phyloP scores from a whole-genome alignment of 2,888 invertebrate species.

The Apocheima hispidaria region DNA sequence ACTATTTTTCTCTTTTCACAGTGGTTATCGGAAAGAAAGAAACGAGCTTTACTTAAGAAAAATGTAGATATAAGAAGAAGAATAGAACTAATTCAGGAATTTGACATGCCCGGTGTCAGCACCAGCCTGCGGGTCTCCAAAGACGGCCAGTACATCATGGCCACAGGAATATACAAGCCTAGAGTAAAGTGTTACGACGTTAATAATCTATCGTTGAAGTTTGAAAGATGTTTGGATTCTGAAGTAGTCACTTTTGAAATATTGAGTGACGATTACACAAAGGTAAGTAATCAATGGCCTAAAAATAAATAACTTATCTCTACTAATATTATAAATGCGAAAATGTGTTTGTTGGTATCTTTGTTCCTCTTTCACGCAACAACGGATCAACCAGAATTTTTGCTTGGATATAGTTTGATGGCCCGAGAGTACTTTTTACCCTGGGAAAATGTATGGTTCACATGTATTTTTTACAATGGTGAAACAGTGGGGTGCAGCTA shows the following conservation, averaged over 20 bases:
- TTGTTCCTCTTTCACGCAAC: no score
- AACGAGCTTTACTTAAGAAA: conserved; percentile 92
- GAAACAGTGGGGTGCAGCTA: no score
- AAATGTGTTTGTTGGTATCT: no score
- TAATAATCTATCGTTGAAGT: conserved; percentile 97
- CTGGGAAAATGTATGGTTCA: no score
- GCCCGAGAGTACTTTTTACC: no score
- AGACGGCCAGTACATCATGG: conserved; percentile 96
- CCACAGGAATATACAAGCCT: conserved; percentile 98
- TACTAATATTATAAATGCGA: no score
- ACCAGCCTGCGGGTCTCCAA: conserved; percentile 93
- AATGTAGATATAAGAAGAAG: conserved; percentile 95
- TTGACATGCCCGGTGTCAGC: conserved; percentile 99
- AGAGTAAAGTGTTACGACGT: conserved; percentile 98
- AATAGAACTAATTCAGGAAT: conserved; percentile 99
- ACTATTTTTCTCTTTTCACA: conserved; percentile 67
- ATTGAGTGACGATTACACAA: conserved; percentile 98
- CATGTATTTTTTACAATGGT: no score
- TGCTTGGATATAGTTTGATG: no score
- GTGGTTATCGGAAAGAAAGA: conserved; percentile 95
- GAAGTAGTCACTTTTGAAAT: conserved; percentile 97
- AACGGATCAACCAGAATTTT: no score
- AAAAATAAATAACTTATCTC: no score
- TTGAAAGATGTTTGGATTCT: conserved; percentile 98
- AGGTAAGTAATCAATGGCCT: conserved; percentile 87